These are phyloP conservation scores for Hydrophis major DNA, from an alignment of 2,797 vertebrate species.

Conservation along the genomic window DNA sequence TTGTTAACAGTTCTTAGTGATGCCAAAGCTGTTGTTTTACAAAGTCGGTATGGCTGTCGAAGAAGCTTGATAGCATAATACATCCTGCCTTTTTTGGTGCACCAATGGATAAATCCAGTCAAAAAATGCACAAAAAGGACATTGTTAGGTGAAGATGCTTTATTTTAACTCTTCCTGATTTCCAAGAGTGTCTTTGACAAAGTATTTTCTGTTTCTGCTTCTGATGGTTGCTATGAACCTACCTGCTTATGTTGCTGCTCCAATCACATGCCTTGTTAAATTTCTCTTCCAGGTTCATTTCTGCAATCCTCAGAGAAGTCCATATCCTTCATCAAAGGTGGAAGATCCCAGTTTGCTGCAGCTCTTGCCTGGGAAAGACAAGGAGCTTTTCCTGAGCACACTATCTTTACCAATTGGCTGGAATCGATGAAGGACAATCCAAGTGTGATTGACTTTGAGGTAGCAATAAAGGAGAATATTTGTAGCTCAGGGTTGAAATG, in stretches of 20 bases:
- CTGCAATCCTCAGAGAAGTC: constrained; percentile 81
- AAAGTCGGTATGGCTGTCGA: not conserved
- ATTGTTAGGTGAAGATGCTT: not conserved
- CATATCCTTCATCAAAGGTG: constrained; percentile 83
- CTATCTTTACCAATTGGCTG: constrained; percentile 79
- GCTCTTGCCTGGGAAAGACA: constrained; percentile 82
- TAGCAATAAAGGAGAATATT: constrained; percentile 51
- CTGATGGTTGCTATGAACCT: not conserved
- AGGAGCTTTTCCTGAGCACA: constrained; percentile 65
- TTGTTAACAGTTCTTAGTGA: not conserved
- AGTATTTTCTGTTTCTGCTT: not conserved
- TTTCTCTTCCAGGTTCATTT: constrained; percentile 79
- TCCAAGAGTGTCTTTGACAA: not conserved
- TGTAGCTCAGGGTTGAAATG: not conserved
- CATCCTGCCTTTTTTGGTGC: not conserved
- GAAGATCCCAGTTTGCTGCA: constrained; percentile 75
- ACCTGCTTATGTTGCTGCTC: not conserved
- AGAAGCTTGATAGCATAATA: not conserved
- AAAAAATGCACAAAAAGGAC: not conserved
- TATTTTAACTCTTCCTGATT: not conserved
- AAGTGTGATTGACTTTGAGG: constrained; percentile 80
- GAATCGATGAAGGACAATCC: constrained; percentile 86
- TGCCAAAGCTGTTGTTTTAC: not conserved
- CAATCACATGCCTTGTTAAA: constrained; percentile 21
- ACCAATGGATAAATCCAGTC: not conserved